Base-by-base conservation (phyloP, 2,113 vertebrate species). In the Etia nguti region DNA sequence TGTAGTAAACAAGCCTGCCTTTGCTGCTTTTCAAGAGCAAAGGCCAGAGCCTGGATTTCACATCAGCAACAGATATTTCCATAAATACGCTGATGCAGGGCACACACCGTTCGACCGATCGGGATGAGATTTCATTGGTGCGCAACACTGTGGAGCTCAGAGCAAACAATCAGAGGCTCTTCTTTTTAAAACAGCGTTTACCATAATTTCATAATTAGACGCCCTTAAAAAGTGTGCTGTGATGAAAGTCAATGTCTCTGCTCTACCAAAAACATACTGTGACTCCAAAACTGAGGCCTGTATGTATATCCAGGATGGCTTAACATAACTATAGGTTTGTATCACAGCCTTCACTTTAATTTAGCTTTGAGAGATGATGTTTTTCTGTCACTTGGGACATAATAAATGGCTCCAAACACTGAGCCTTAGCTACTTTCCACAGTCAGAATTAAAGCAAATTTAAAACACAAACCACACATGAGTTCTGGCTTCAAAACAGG, bases 41-140 rank as follows among this genome's bases (percentile, higher is more conserved):
- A 84, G 62, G 90, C 83, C 83, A 86, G 8, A 59, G 55, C 86
- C 89, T 56, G 81, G 85, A 46, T 86, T 84, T 83, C 83, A 91
- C 3, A 36, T 79, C 57, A 73, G 79, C 89, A 89, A 24, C 46
- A 54, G 10, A 80, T 2, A 65, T 81, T 56, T 83, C 57, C 55
- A 65, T 54, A 54, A 75, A 88, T 70, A 15, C 50, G 48, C 43
- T 50, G 43, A 75, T 0, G 9, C 24, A 43, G 1, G 4, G 2
- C 41, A 24, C 43, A 12, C 9, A 9, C 24, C 13, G 6, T 75
- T 50, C 1, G 0, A 31, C 70, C 1, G 1, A 5, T 75, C 10
- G 16, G 11, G 46, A 31, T 34, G 57, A 31, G 11, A 77, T 50
- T 12, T 50, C 0, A 50, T 16, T 46, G 0, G 22, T 46, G 22